Evolutionary conservation across 2,113 vertebrate species (phyloP).

Genomic region (Struthio camelus): DNA sequence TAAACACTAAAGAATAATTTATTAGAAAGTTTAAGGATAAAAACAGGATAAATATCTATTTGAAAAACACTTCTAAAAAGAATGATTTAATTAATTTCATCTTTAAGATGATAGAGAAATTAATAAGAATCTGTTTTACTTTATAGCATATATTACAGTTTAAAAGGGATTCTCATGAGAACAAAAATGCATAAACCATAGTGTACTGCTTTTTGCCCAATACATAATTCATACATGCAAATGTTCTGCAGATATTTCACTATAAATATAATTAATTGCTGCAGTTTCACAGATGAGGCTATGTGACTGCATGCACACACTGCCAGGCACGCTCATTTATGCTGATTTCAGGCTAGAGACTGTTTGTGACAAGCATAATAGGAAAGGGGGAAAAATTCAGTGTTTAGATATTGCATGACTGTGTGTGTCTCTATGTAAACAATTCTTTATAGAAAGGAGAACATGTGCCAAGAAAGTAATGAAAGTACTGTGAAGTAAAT

Average conservation of each 20-base stretch:
- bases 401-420: slow-evolving; percentile 64
- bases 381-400: slow-evolving; percentile 20
- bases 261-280: slow-evolving; percentile 75
- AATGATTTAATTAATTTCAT: slow-evolving; percentile 5
- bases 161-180: slow-evolving; percentile 35
- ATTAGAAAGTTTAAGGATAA: slow-evolving; percentile 43
- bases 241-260: slow-evolving; percentile 70
- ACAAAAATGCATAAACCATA: slow-evolving; percentile 47
- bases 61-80: not conserved
- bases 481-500: slow-evolving; percentile 55
- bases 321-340: slow-evolving; percentile 77
- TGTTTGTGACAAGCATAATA: slow-evolving; percentile 65
- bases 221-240: slow-evolving; percentile 71
- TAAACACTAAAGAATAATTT: not conserved
- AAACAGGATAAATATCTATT: slow-evolving; percentile 1
- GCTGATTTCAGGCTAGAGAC: slow-evolving; percentile 72
- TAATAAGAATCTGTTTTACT: slow-evolving; percentile 48
- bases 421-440: slow-evolving; percentile 28
- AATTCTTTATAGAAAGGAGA: slow-evolving; percentile 56
- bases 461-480: slow-evolving; percentile 57
- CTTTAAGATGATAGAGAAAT: slow-evolving; percentile 38
- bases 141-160: slow-evolving; percentile 29
- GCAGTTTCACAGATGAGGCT: slow-evolving; percentile 70
- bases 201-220: slow-evolving; percentile 41
- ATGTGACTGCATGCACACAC: slow-evolving; percentile 70